A percentile compares a stretch with the other conserved stretches of the same genome.
Evolutionary conservation across 2,888 invertebrate species (phyloP).

Genomic region (Thera obeliscata): DNA sequence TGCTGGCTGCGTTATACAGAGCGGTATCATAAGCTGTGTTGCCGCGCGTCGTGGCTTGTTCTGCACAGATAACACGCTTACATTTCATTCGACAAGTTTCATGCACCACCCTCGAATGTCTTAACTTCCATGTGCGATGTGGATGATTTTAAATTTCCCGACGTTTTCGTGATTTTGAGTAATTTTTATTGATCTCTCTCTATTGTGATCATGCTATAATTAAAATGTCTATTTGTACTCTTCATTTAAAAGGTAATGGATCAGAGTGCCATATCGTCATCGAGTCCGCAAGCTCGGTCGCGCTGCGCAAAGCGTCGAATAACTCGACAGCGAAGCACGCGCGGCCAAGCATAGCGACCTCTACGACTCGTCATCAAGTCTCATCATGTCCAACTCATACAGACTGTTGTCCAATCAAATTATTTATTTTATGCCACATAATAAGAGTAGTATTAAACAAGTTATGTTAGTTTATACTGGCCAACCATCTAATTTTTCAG

Average conservation of each 20-base stretch:
- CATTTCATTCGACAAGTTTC: constrained; percentile 19
- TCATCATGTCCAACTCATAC: constrained; percentile 52
- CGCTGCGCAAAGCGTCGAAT: constrained; percentile 43
- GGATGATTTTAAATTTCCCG: no score
- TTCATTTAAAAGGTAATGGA: constrained; percentile 25
- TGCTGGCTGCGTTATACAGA: constrained; percentile 96
- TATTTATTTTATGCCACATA: no score
- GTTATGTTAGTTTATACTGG: no score
- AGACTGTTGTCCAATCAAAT: no score
- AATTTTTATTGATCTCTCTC: no score
- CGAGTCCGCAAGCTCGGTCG: constrained; percentile 24
- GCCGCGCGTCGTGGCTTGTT: constrained; percentile 85
- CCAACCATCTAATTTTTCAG: no score
- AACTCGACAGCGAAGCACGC: constrained; percentile 48
- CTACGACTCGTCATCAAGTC: constrained; percentile 70
- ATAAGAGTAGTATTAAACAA: no score
- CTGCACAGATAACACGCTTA: constrained; percentile 48
- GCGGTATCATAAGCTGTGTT: constrained; percentile 97
- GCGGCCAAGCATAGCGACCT: constrained; percentile 19
- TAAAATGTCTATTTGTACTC: no score
- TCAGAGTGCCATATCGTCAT: constrained; percentile 61
- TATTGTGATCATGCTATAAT: no score
- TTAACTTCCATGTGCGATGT: background rate
- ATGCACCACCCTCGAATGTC: background rate
- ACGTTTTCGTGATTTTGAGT: no score